A percentile compares a stretch with the other conserved stretches of the same genome.
phyloP scores from a whole-genome alignment of 2,797 vertebrate genomes.

The Phataginus tetradactyla region DNA sequence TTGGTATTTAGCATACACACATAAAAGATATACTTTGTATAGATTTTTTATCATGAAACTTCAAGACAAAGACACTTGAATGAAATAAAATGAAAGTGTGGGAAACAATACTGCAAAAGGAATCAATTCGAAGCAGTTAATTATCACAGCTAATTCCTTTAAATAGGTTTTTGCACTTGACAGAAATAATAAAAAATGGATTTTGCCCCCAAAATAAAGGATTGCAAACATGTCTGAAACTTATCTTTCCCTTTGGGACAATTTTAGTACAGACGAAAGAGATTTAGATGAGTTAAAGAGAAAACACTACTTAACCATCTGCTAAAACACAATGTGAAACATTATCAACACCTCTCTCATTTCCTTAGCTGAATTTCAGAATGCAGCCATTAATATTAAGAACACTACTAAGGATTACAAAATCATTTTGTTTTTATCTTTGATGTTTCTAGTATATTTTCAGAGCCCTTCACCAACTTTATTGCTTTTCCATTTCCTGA shows the following conservation, averaged over 20 bases:
- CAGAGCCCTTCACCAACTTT: background rate
- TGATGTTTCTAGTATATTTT: slow-evolving; percentile 36
- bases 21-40: background rate
- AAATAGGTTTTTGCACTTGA: slow-evolving; percentile 69
- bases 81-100: slow-evolving; percentile 45
- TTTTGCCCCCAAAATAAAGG: slow-evolving; percentile 48
- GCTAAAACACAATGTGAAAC: slow-evolving; percentile 47
- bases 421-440: slow-evolving; percentile 45
- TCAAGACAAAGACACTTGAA: slow-evolving; percentile 38
- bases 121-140: slow-evolving; percentile 60
- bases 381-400: background rate
- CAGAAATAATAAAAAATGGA: slow-evolving; percentile 73
- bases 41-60: background rate
- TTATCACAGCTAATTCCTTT: slow-evolving; percentile 76
- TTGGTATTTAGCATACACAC: background rate
- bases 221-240: slow-evolving; percentile 70
- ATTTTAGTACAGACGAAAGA: slow-evolving; percentile 71
- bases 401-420: background rate
- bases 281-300: slow-evolving; percentile 54
- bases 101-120: slow-evolving; percentile 45
- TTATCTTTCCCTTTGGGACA: slow-evolving; percentile 55
- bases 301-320: slow-evolving; percentile 66
- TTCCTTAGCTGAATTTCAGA: slow-evolving; percentile 52
- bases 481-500: slow-evolving; percentile 41
- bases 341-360: slow-evolving; percentile 43